A percentile compares a stretch with the other conserved stretches of the same genome.
Evolutionary conservation across 2,113 vertebrate species (phyloP).

Genomic region (Scomber scombrus): DNA sequence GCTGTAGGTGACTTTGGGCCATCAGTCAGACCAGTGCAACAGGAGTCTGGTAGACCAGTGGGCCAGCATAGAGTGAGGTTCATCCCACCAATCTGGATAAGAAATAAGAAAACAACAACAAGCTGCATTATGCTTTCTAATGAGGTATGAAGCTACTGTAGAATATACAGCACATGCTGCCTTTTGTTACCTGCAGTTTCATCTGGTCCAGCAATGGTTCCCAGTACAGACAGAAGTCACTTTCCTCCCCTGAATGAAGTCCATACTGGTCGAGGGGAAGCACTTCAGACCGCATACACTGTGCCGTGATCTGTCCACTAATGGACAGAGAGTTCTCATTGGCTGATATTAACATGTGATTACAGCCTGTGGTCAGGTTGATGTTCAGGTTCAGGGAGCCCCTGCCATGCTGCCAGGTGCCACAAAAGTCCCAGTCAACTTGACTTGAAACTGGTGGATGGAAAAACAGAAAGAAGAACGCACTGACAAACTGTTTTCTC

Average conservation of each 20-base stretch:
- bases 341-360: conserved; percentile 67
- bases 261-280: not conserved
- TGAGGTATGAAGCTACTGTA: not conserved
- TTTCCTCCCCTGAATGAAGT: fast-evolving
- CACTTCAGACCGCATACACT: conserved; percentile 1
- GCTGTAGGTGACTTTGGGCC: fast-evolving
- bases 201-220: conserved; percentile 81
- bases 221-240: conserved; percentile 79
- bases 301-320: conserved; percentile 62
- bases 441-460: conserved; percentile 52
- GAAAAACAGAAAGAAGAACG: not conserved
- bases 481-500: not conserved
- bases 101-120: not conserved
- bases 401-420: conserved; percentile 70
- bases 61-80: conserved; percentile 65
- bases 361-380: conserved; percentile 72
- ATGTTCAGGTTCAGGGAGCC: conserved; percentile 31
- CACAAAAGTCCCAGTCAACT: conserved; percentile 73
- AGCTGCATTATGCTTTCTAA: not conserved
- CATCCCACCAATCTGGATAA: conserved; percentile 27
- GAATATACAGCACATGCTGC: not conserved
- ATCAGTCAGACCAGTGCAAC: conserved; percentile 69
- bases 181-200: conserved; percentile 60
- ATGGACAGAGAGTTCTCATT: conserved; percentile 70
- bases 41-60: conserved; percentile 25